These are phyloP conservation scores for Tetragnatha montana DNA, from an alignment of 2,888 invertebrate species.

Conservation along the genomic window DNA sequence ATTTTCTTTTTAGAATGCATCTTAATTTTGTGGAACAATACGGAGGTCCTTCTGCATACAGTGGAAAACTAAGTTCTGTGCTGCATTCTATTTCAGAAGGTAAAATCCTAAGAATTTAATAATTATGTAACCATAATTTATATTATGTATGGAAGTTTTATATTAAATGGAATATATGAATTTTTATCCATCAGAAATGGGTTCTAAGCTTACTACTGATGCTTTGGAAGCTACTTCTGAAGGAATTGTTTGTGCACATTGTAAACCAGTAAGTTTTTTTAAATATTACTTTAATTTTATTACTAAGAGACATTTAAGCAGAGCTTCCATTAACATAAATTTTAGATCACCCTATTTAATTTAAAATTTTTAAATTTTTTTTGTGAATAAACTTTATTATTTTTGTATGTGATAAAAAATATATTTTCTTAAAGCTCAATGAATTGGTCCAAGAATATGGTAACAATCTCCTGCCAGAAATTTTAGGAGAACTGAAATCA, in stretches of 20 bases:
- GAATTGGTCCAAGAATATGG: slow-evolving; percentile 59
- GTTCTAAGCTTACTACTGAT: slow-evolving; percentile 43
- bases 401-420: neutral
- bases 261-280: slow-evolving; percentile 58
- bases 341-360: no score
- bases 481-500: slow-evolving; percentile 63
- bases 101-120: slow-evolving; percentile 11
- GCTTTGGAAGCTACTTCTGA: slow-evolving; percentile 45
- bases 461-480: slow-evolving; percentile 43
- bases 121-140: neutral
- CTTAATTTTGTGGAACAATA: slow-evolving; percentile 53
- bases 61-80: slow-evolving; percentile 31
- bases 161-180: neutral
- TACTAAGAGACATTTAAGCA: neutral
- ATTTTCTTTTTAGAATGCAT: slow-evolving; percentile 37
- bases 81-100: slow-evolving; percentile 49
- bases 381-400: neutral
- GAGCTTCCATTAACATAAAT: no score
- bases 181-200: slow-evolving; percentile 53
- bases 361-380: neutral
- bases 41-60: neutral
- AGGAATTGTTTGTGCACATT: slow-evolving; percentile 41
- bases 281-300: neutral
- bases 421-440: slow-evolving; percentile 43
- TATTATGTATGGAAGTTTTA: neutral